These are phyloP conservation scores for Atta cephalotes DNA, from an alignment of 1,140 invertebrate species.

Conservation along the genomic window DNA sequence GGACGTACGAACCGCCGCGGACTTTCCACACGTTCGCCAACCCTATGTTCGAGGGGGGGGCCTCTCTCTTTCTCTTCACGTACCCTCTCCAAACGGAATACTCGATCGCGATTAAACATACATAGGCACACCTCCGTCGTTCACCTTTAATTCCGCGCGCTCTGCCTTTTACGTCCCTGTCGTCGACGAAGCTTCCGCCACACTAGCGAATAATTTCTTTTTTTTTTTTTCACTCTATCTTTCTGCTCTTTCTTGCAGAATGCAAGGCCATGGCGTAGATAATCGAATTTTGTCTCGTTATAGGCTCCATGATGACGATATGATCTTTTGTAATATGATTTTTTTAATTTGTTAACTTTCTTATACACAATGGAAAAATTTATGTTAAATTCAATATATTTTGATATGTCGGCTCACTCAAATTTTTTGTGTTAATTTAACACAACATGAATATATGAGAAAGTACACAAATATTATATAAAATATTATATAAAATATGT, in stretches of 20 bases:
- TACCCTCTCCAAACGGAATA: slow-evolving; percentile 83
- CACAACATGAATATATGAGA: too few species aligned
- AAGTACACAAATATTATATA: too few species aligned
- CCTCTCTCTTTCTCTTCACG: slow-evolving; percentile 45
- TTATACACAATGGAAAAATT: too few species aligned
- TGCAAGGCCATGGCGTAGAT: too few species aligned
- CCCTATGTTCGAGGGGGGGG: slow-evolving; percentile 21
- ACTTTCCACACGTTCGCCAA: slow-evolving; percentile 55
- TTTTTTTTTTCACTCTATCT: background rate
- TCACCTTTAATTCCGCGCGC: slow-evolving; percentile 77
- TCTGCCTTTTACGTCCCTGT: slow-evolving; percentile 65
- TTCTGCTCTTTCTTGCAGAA: background rate
- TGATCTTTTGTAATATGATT: slow-evolving; percentile 14
- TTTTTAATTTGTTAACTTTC: background rate
- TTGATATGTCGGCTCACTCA: too few species aligned
- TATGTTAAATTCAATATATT: too few species aligned
- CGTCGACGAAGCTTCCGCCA: slow-evolving; percentile 36
- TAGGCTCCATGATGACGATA: background rate
- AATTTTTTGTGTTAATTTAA: too few species aligned
- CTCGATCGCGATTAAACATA: slow-evolving; percentile 84
- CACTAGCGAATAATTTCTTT: slow-evolving; percentile 51
- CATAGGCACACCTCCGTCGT: slow-evolving; percentile 81
- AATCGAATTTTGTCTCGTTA: background rate
- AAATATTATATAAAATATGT: too few species aligned
- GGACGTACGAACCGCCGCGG: slow-evolving; percentile 48